Evolutionary conservation across 1,140 invertebrate species (phyloP).

Genomic region (Caenorhabditis inopinata): DNA sequence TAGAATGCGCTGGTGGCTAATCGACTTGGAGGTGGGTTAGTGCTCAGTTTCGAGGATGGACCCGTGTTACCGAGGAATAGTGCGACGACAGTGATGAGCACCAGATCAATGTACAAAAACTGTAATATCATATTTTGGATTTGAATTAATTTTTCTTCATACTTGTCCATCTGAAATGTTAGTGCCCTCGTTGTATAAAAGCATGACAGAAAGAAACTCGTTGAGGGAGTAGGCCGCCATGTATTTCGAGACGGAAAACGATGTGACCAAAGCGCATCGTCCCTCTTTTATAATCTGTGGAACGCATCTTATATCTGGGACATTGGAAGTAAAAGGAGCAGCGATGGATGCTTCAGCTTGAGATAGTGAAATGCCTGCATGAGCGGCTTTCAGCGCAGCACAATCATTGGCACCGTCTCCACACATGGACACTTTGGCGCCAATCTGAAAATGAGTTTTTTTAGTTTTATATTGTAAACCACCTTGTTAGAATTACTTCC

Average conservation of each 20-base stretch:
- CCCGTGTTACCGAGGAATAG: slow-evolving; percentile 67
- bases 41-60: slow-evolving; percentile 56
- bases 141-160: background rate
- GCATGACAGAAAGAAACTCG: slow-evolving; percentile 87
- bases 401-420: slow-evolving; percentile 92
- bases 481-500: slow-evolving; percentile 68
- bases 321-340: slow-evolving; percentile 89
- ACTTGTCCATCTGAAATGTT: slow-evolving; percentile 62
- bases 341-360: slow-evolving; percentile 93
- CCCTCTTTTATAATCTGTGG: slow-evolving; percentile 81
- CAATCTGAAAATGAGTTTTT: slow-evolving; percentile 59
- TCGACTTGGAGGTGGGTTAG: slow-evolving; percentile 58
- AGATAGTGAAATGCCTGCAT: slow-evolving; percentile 90
- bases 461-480: background rate
- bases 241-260: slow-evolving; percentile 94
- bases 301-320: slow-evolving; percentile 85
- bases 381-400: slow-evolving; percentile 77
- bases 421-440: slow-evolving; percentile 86
- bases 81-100: slow-evolving; percentile 73
- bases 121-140: slow-evolving; percentile 58
- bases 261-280: slow-evolving; percentile 86
- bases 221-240: slow-evolving; percentile 92
- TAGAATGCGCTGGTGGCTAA: slow-evolving; percentile 61
- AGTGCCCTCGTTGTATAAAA: slow-evolving; percentile 76
- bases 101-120: slow-evolving; percentile 74